Conservation (phyloP, 2,113 vertebrate species). For the Podilymbus podiceps region DNA sequence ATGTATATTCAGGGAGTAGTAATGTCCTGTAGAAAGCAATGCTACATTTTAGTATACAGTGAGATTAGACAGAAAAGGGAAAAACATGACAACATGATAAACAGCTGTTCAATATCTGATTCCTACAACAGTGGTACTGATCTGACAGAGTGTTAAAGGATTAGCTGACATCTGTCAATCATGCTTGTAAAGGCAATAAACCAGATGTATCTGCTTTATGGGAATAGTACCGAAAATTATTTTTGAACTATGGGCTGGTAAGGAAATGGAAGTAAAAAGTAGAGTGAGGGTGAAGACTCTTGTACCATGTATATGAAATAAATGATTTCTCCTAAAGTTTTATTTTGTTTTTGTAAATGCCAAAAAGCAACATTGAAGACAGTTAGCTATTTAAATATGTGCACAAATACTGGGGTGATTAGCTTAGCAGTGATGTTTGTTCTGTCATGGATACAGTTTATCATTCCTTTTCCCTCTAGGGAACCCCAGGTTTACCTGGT, state of each 20-base stretch:
- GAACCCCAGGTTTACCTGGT: conserved; percentile 84
- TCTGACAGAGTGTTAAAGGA: conserved; percentile 48
- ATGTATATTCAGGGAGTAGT: neutral
- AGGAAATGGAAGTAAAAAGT: neutral
- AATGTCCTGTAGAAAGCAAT: neutral
- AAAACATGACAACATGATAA: neutral
- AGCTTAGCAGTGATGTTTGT: neutral
- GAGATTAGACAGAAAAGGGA: neutral
- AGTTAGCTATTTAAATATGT: neutral
- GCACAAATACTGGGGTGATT: neutral
- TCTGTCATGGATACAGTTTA: neutral
- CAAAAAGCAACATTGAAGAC: neutral
- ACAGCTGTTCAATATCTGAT: neutral
- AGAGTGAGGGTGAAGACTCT: neutral
- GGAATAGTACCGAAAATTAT: conserved; percentile 65
- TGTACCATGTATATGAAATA: neutral
- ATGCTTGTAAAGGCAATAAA: conserved; percentile 63
- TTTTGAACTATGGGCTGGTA: conserved; percentile 47
- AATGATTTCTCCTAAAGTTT: neutral
- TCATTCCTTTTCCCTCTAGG: conserved; percentile 73
- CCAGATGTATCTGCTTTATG: conserved; percentile 50
- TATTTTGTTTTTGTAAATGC: neutral
- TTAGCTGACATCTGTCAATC: conserved; percentile 27
- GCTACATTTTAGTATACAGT: neutral
- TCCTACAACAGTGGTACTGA: neutral